Base-by-base conservation (phyloP, 2,888 invertebrate genomes). In the Shargacucullia verbasci region DNA sequence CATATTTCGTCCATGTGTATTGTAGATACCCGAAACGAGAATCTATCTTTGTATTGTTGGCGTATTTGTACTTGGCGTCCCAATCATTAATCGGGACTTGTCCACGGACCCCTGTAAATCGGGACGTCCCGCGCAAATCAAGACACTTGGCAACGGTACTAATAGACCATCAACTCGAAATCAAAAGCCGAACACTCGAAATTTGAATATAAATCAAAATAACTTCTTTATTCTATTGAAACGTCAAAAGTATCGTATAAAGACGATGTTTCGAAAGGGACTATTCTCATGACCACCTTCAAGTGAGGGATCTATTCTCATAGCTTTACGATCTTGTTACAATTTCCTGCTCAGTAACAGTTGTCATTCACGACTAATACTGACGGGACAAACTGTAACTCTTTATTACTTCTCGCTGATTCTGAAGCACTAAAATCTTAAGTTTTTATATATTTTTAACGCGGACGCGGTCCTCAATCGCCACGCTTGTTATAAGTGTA, bases 291-390 rank as follows among this genome's bases (percentile, higher is more conserved):
- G 53, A 48, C 69, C 58, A 62, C 58, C 62, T 40, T 27, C 34
- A 41, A 50, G 37, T 52, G 33, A 49, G 44, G 11, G 15, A n/a
- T 14, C 48, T 69, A 56, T 68, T 73, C 73, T 46, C 63, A 70
- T 55, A 59, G 53, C 59, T 73, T 71, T 63, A 68, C 55, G 69
- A 62, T 29, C 54, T 37, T 38, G 47, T 64, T 25, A 68, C 50
- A 55, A 62, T 66, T 73, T 76, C 75, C 77, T 64, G 73, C 65
- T 74, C 68, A 63, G 75, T 72, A 72, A 71, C 81, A 80, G 70
- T 67, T 79, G 80, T 81, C 79, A 61, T 80, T 79, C 79, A 76
- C 80, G 78, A 75, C 71, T 79, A 73, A 84, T 82, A 74, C 73
- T 59, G 45, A 59, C 49, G 47, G 56, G 49, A 73, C 66, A 72